Base-by-base conservation (phyloP, 2,797 vertebrate species). In the Gymnothorax javanicus region DNA sequence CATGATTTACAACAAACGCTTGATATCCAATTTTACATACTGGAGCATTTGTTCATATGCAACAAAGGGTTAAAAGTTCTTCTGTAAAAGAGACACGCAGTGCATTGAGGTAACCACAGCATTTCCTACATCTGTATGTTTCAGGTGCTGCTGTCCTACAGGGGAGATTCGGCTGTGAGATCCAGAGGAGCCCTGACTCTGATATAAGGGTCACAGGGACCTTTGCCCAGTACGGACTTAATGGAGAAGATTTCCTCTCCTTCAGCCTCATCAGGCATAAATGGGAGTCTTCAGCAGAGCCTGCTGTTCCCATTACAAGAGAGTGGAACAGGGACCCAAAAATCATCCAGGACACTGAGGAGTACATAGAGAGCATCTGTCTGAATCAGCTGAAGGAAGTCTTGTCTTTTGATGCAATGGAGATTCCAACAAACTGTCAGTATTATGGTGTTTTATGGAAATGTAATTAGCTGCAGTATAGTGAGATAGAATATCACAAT, bases 381-480 rank as follows among this genome's bases (percentile, higher is more conserved):
- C 23, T n/a, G 69, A 0, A 0, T n/a, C 7, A 12, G 0, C 69
- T 71, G 13, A 0, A 1, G 23, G 0, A 3, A 0, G 8, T 6
- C 15, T n/a, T 71, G 27, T 13, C 0, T 0, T 9, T 71, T 9
- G 69, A 71, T 7, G 69, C 13, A 71, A 2, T n/a, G 27, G 27
- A n/a, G 27, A 71, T 20, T 13, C 69, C n/a, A n/a, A 0, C n/a
- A 15, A 60, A 11, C 12, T 6, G 59, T 60, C 17, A 60, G 59
- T 60, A 17, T 15, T 3, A 60, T 15, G n/a, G 59, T 60, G 11
- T 15, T 15, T 7, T 60, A n/a, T n/a, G n/a, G n/a, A n/a, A n/a
- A n/a, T n/a, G n/a, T n/a, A n/a, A n/a, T 60, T 1, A 12, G 17
- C 4, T 60, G 59, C 11, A 60, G 1, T 60, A 2, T 9, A 60